Evolutionary conservation across 2,797 vertebrate species (phyloP), one percentile per base, ranked within the genome.

Genomic region (Scolopax rusticola): DNA sequence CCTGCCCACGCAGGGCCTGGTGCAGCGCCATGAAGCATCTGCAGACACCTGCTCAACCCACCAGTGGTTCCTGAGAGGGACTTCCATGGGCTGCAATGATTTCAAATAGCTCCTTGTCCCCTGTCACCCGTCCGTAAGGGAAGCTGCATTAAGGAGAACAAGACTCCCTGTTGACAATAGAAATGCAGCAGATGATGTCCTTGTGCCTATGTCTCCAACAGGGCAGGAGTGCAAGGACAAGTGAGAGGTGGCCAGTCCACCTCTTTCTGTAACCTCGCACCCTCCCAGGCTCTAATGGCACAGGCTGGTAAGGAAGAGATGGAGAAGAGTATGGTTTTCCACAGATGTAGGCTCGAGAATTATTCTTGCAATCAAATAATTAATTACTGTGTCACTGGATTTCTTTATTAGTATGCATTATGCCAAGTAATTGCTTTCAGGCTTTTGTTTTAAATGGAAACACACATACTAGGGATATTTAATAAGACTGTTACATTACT

Each of bases 1-100:
- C 30, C 47, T 63, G 59, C 63, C 65, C 41, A 11, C 2, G 0
- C 32, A 24, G 32, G 18, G 17, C 18, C 27, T 43, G 24, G 11
- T 17, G 27, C 64, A 17, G 53, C 38, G 15, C 6, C 3, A 1
- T 1, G 3, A 38, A 54, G 32, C 1, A 0, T 1, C 2, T 20
- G 25, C 43, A 2, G 24, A 4, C 24, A 32, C 5, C 23, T 8
- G 16, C 47, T 79, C 41, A 38, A 50, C 56, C 10, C 3, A 2
- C 30, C 67, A 30, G 15, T 30, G 51, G 27, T 15, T 27, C 19
- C 57, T 20, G 5, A 32, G 16, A 75, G 24, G 14, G 20, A 40
- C 36, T 77, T 59, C 50, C 21, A 4, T 18, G 56, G 40, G 41
- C n/a, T 27, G 8, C 11, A 9, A 0, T 30, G 40, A 43, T 65